Evolutionary conservation across 2,113 vertebrate species (phyloP), one percentile per base, ranked within the genome.

Genomic region (Zosterops pallidus): DNA sequence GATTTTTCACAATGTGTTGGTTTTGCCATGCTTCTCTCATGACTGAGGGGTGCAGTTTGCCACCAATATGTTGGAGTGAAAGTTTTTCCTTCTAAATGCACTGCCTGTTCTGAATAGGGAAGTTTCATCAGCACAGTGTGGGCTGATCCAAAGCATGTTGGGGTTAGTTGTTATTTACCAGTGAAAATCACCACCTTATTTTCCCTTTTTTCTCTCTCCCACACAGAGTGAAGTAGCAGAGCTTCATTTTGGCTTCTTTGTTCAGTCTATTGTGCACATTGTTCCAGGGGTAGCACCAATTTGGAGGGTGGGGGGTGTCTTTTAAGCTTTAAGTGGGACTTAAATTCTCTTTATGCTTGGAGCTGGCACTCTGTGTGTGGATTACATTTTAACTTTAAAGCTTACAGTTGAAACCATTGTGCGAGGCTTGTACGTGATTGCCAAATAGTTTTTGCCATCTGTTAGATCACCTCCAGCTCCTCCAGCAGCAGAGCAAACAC

Each of bases 161-260:
- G 86, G 98, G 98, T 64, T 98, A 62, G 99, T 99, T 94, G 96
- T 98, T 97, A 98, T 98, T 97, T 99, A 99, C 98, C 98, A 21
- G 98, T 98, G 98, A 99, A 99, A 98, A 99, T 25, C 59, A 17
- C 60, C 23, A 41, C 97, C 98, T 98, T 98, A 98, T 98, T 96
- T 99, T 42, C 35, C 19, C 42, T 39, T 35, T 98, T 67, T 41
- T 24, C 7, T 33, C 37, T 10, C 24, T 31, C 2, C 3, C 97
- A 98, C 99, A 81, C 97, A 98, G 82, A 94, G 98, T 98, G 89
- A 98, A 98, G 98, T 99, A 99, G 98, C 98, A 56, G 98, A 99
- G 99, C 99, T 99, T 97, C 11, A 33, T 91, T 86, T 94, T 89
- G 49, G 85, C 64, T 41, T 4, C 67, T 65, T 96, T 92, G 68